Conservation (phyloP, 2,113 vertebrate genomes). For the Paratilapia polleni region DNA sequence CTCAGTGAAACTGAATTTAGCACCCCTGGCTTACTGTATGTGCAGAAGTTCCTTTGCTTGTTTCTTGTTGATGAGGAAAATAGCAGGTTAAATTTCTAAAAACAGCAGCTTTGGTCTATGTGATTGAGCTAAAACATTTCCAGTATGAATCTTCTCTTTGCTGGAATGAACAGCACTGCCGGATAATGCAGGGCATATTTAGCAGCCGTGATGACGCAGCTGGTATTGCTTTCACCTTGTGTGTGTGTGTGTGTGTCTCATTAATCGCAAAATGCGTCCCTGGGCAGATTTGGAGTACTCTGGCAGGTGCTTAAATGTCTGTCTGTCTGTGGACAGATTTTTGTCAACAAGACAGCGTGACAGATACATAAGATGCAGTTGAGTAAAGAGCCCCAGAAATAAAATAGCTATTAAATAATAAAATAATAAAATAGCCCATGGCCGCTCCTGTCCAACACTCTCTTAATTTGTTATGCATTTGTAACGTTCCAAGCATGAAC, state of each 20-base stretch:
- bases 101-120: background rate
- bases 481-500: too few species aligned
- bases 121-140: background rate
- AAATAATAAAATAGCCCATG: too few species aligned
- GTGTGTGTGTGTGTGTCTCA: background rate
- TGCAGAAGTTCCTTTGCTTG: too few species aligned
- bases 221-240: background rate
- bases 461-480: background rate
- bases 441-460: background rate
- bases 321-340: background rate
- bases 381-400: background rate
- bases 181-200: background rate
- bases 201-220: background rate
- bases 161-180: background rate
- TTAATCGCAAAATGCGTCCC: background rate
- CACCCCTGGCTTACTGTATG: background rate
- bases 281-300: background rate
- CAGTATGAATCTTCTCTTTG: background rate
- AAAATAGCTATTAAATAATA: too few species aligned
- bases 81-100: background rate
- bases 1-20: background rate
- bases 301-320: background rate
- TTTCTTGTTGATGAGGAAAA: background rate
- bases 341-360: background rate
- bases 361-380: background rate